Conservation (phyloP, 2,797 vertebrate species). For the Xenopus petersii region DNA sequence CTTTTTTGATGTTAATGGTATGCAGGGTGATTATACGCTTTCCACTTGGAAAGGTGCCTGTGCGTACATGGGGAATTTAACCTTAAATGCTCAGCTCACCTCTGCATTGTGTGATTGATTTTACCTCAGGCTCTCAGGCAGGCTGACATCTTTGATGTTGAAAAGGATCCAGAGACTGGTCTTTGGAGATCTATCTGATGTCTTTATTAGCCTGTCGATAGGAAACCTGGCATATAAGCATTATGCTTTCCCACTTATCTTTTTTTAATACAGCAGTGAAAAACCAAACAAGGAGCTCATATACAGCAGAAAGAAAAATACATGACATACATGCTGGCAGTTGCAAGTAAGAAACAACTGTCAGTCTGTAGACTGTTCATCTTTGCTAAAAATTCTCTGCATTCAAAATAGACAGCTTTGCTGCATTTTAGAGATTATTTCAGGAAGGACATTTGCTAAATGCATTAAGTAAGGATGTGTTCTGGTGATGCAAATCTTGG, state of each 20-base stretch:
- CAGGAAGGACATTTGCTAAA: no score
- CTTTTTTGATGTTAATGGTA: slow-evolving; percentile 42
- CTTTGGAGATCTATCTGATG: slow-evolving; percentile 60
- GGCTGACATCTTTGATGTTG: slow-evolving; percentile 59
- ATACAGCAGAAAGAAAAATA: slow-evolving; percentile 11
- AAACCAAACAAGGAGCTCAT: slow-evolving; percentile 4
- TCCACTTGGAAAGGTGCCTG: slow-evolving; percentile 54
- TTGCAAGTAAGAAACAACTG: no score
- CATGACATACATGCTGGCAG: not conserved
- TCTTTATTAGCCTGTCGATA: slow-evolving; percentile 57
- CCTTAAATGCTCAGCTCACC: slow-evolving; percentile 53
- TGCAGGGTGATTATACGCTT: slow-evolving; percentile 38
- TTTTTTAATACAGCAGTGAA: not conserved
- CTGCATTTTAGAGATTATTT: no score
- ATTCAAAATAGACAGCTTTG: no score
- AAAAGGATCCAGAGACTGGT: slow-evolving; percentile 52
- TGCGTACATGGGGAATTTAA: slow-evolving; percentile 51
- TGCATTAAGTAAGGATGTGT: no score
- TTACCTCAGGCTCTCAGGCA: slow-evolving; percentile 51
- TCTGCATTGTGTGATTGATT: slow-evolving; percentile 51
- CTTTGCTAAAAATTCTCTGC: no score
- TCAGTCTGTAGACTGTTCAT: no score
- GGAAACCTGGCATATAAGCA: slow-evolving; percentile 53
- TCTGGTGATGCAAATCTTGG: no score
- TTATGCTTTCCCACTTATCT: slow-evolving; percentile 29